Percentiles rank a stretch among this genome's conserved stretches.
Conservation (phyloP, 2,888 invertebrate species). For the Dendrolimus pini region DNA sequence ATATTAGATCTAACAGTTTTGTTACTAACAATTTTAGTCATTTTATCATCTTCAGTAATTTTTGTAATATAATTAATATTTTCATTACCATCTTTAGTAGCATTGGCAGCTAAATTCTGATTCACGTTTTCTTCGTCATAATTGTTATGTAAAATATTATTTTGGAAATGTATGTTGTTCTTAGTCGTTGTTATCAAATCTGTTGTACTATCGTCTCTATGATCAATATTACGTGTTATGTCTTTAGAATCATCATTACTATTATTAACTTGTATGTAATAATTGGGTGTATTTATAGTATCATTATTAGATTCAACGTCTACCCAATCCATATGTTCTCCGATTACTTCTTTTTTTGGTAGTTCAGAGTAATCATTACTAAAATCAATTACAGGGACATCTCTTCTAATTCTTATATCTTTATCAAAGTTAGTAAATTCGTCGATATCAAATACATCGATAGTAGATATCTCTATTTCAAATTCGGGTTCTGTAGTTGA, state of each 20-base stretch:
- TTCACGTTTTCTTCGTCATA: background rate
- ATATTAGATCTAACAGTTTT: background rate
- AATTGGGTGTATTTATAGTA: background rate
- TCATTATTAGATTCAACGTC: background rate
- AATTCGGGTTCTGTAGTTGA: conserved; percentile 25
- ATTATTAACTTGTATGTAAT: background rate
- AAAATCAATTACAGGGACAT: conserved; percentile 19
- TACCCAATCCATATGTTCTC: background rate
- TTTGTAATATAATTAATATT: background rate
- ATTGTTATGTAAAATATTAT: background rate
- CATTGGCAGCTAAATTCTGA: background rate
- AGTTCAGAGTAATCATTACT: conserved; percentile 4
- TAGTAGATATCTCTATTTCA: conserved; percentile 27
- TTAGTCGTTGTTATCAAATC: background rate
- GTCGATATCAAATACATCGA: conserved; percentile 28
- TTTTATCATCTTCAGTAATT: no score
- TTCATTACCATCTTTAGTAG: background rate
- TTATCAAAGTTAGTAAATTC: conserved; percentile 27
- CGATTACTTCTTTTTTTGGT: background rate
- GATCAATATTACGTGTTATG: background rate
- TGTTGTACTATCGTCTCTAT: no score
- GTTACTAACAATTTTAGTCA: background rate
- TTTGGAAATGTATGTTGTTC: background rate
- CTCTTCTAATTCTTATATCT: conserved; percentile 22
- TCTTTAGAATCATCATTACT: background rate